Evolutionary conservation across 2,888 invertebrate genomes (phyloP).

Genomic region (Ophraella communa): DNA sequence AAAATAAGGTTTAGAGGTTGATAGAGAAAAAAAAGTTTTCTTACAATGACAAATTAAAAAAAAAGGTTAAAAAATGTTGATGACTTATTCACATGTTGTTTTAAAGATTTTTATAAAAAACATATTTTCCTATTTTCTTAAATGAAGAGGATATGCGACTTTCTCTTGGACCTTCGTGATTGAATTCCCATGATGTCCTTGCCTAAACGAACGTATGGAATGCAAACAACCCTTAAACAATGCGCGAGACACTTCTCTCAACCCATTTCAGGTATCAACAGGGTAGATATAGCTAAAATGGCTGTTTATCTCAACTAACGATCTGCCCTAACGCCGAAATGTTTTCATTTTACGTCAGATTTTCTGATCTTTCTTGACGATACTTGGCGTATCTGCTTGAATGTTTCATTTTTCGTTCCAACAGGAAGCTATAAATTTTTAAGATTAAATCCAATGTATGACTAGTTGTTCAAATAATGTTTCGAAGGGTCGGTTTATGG

Average conservation of each 20-base stretch:
- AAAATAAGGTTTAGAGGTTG: no score
- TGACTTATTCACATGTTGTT: no score
- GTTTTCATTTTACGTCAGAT: constrained; percentile 44
- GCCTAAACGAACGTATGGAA: constrained; percentile 38
- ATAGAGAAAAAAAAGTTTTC: no score
- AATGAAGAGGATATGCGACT: background rate
- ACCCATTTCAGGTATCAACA: constrained; percentile 47
- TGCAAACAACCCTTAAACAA: constrained; percentile 46
- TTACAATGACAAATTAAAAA: no score
- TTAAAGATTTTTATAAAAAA: no score
- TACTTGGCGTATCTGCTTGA: constrained; percentile 22
- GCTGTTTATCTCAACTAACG: constrained; percentile 46
- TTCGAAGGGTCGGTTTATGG: constrained; percentile 16
- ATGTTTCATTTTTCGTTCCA: constrained; percentile 32
- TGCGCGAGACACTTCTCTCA: constrained; percentile 42
- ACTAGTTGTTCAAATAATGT: constrained; percentile 24
- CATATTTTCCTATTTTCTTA: no score
- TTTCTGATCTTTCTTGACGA: constrained; percentile 28
- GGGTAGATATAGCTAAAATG: constrained; percentile 38
- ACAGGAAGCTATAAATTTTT: constrained; percentile 18
- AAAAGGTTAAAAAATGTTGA: no score
- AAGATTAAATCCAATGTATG: constrained; percentile 24
- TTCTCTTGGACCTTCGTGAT: background rate
- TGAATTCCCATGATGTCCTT: constrained; percentile 9
- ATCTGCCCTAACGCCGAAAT: constrained; percentile 43